Percentiles rank a stretch among this genome's conserved stretches.
Evolutionary conservation across 64 coral and sea anemone species (phyloP).

Genomic region (Montipora cactus): DNA sequence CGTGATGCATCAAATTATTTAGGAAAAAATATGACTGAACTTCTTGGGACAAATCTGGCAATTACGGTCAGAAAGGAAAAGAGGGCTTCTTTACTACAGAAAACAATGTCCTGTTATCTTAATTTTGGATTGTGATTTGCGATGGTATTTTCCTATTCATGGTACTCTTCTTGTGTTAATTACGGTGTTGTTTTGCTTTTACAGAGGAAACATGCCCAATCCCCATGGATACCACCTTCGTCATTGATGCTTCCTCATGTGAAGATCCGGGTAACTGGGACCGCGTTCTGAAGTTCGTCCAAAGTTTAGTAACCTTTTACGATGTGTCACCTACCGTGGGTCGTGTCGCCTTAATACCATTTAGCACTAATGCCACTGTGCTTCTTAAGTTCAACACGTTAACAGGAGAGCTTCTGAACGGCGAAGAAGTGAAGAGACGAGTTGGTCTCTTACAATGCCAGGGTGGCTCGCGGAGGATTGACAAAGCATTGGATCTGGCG

Average conservation of each 20-base stretch:
- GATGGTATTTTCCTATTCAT: too few relatives aligned
- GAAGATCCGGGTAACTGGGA: not conserved
- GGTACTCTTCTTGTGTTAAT: too few relatives aligned
- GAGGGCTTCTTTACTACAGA: too few relatives aligned
- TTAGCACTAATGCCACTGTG: constrained; percentile 17
- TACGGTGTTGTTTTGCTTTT: not conserved
- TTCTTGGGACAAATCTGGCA: too few relatives aligned
- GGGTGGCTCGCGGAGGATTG: constrained; percentile 63
- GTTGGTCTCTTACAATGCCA: constrained; percentile 35
- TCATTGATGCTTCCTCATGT: not conserved
- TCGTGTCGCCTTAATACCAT: constrained; percentile 38
- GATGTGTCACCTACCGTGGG: constrained; percentile 17
- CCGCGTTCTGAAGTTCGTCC: not conserved
- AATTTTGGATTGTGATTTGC: too few relatives aligned
- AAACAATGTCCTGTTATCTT: too few relatives aligned
- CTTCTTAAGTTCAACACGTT: constrained; percentile 64
- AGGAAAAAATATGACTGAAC: too few relatives aligned
- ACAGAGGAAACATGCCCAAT: constrained; percentile 20
- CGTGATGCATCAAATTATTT: too few relatives aligned
- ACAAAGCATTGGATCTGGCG: constrained; percentile 64
- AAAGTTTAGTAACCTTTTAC: not conserved
- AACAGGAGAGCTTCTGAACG: constrained; percentile 28
- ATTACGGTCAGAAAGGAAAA: too few relatives aligned
- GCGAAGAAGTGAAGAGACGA: constrained; percentile 2
- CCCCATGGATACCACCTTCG: constrained; percentile 11